Base-by-base conservation (phyloP, 30 jellyfish, hydroid and myxozoan genomes). In the Chironex yamaguchii region DNA sequence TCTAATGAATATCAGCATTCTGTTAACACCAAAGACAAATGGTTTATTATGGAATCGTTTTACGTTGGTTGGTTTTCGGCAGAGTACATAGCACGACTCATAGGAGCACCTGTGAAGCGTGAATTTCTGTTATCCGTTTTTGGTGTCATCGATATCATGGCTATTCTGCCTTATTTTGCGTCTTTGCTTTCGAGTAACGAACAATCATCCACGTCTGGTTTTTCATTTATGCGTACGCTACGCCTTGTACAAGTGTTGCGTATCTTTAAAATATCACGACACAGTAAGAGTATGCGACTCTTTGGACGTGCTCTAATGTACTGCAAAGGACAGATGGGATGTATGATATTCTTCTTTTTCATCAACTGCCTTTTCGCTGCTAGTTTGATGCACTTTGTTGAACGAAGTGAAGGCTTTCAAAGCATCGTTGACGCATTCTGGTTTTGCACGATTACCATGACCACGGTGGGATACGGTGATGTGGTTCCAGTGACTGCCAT, bases 391-490 rank as follows among this genome's bases (percentile, higher is more conserved):
- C 76, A 75, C 42, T 75, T 72, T 78, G 89, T 87, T 6, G 96
- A 87, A 77, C 75, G 77, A 52, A 63, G 72, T n/a, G 13, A 54
- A 6, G 27, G 86, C 0, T 2, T 49, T 32, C 35, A 83, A 1
- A 87, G 88, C 32, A 29, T 87, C 2, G 67, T 87, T 82, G 96
- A 87, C 48, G 67, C 96, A 30, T 52, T 87, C 49, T 87, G 96
- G 96, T 78, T 87, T 26, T 87, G 96, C 42, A 52, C 76, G 31
- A 54, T 87, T n/a, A 71, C 96, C 22, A 87, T 87, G 96, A 87
- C 96, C 52, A 87, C 96, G 4, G 96, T 87, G 4, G 96, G 96
- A 9, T 87, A 87, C 29, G 96, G 96, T 12, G 96, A 87, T 42
- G 77, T 87, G 4, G 87, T 75, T 14, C 96, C 96, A 1, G 81